Evolutionary conservation across 2,797 vertebrate species (phyloP).

Genomic region (Labeo calbasu): DNA sequence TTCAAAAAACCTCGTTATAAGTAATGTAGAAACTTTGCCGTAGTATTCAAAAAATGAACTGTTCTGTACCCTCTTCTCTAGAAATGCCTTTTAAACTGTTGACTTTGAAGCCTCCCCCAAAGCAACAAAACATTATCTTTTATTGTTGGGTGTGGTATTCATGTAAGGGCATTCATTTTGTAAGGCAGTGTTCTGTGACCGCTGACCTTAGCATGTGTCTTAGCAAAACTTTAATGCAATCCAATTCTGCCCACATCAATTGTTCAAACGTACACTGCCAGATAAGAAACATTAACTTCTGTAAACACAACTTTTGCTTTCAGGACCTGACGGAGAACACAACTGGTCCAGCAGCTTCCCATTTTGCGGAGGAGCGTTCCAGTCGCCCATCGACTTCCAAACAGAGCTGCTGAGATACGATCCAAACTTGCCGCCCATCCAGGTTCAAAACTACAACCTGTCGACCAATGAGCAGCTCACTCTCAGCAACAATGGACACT

Average conservation of each 20-base stretch:
- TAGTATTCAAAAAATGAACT: background rate
- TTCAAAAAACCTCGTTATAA: background rate
- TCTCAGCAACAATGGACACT: constrained; percentile 92
- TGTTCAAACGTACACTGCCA: background rate
- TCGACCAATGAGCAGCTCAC: constrained; percentile 79
- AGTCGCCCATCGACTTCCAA: constrained; percentile 92
- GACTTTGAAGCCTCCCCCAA: constrained; percentile 54
- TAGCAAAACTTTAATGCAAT: background rate
- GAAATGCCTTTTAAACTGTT: constrained; percentile 16
- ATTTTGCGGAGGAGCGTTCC: constrained; percentile 87
- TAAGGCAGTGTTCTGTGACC: constrained; percentile 31
- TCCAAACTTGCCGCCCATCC: constrained; percentile 82
- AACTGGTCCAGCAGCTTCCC: constrained; percentile 86
- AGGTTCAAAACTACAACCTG: constrained; percentile 86
- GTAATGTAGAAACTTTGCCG: background rate
- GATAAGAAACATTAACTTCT: background rate
- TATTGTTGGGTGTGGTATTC: constrained; percentile 31
- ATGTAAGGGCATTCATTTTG: constrained; percentile 40
- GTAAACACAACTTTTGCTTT: constrained; percentile 25
- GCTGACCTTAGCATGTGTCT: constrained; percentile 3
- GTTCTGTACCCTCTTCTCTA: background rate
- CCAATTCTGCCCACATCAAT: constrained; percentile 4
- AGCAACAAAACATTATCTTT: constrained; percentile 36
- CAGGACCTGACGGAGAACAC: constrained; percentile 86
- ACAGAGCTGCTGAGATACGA: constrained; percentile 87